These are phyloP conservation scores for Manduca sexta DNA, from an alignment of 1,140 invertebrate species.

Conservation along the genomic window DNA sequence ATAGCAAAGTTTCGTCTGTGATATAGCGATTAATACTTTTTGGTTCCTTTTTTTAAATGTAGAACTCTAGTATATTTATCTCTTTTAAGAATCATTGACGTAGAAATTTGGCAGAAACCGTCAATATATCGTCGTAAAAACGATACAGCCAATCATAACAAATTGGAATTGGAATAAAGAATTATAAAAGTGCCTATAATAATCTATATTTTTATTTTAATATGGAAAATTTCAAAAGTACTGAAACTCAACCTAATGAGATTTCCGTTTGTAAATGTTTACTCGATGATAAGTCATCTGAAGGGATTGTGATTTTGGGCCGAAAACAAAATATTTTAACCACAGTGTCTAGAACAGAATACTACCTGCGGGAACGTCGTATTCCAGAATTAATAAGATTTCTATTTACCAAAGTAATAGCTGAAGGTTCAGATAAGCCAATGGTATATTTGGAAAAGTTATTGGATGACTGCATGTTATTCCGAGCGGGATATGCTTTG, in stretches of 20 bases:
- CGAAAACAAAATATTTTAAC: constrained; percentile 43
- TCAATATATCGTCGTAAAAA: too few relatives aligned
- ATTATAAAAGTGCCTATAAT: too few relatives aligned
- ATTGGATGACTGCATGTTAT: constrained; percentile 56
- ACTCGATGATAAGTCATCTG: constrained; percentile 17
- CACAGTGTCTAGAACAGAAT: constrained; percentile 49
- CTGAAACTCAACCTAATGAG: background rate
- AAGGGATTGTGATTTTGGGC: constrained; percentile 27
- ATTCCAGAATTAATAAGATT: constrained; percentile 54
- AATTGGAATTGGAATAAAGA: too few relatives aligned
- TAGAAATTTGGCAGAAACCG: too few relatives aligned
- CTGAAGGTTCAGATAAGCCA: constrained; percentile 35
- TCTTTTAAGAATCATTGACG: too few relatives aligned
- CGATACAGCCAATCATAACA: too few relatives aligned
- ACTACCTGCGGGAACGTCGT: constrained; percentile 46
- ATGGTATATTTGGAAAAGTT: constrained; percentile 44
- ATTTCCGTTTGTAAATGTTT: constrained; percentile 42
- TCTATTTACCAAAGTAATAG: constrained; percentile 45
- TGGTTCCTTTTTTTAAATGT: too few relatives aligned
- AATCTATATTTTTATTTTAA: too few relatives aligned
- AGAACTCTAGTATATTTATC: too few relatives aligned
- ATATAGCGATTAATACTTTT: too few relatives aligned
- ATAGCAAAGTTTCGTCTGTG: too few relatives aligned
- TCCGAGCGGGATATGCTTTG: constrained; percentile 42
- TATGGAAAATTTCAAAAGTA: background rate